Evolutionary conservation across 1,140 invertebrate genomes (phyloP), one percentile per base, ranked within the genome.

Genomic region (Macrostomum lignano): DNA sequence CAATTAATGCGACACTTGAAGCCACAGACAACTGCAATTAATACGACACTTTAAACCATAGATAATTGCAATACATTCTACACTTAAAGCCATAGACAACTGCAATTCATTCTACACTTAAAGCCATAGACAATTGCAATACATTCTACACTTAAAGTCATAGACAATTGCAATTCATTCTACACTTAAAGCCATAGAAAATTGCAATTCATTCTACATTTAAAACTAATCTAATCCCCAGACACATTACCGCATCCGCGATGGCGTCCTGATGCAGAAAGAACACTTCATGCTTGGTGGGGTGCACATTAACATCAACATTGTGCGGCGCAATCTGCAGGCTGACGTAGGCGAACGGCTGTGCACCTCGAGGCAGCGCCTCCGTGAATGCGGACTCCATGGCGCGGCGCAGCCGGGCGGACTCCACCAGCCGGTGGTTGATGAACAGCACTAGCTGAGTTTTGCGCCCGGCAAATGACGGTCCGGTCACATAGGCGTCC

Each of bases 231-330:
- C n/a, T n/a, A n/a, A n/a, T n/a, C n/a, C n/a, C n/a, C n/a, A n/a
- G n/a, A n/a, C n/a, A n/a, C n/a, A n/a, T 71, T 1, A 93, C 67
- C 50, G 65, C 68, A 42, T 79, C 73, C 41, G 84, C 68, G 20
- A 93, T 79, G 38, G 69, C 62, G 38, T 79, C 74, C 58, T 93
- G 79, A 49, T 93, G 70, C 21, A 93, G 63, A 56, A 93, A 93
- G 43, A 74, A 69, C 1, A 88, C 81, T 63, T 91, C 81, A 44
- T 84, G 72, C 61, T 96, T 94, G 1, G 81, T 93, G 11, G 86
- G 84, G 60, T 93, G 84, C 0, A 93, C 73, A 61, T 94, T 96
- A 0, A 94, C 84, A 60, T 96, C 86, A 0, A 94, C 65, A 59
- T 77, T 81, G 39, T 65, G 64, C 2, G 82, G 71, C 44, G 72